These are phyloP conservation scores for Rhinichthys osculus DNA, from an alignment of 2,797 vertebrate genomes.

Conservation along the genomic window DNA sequence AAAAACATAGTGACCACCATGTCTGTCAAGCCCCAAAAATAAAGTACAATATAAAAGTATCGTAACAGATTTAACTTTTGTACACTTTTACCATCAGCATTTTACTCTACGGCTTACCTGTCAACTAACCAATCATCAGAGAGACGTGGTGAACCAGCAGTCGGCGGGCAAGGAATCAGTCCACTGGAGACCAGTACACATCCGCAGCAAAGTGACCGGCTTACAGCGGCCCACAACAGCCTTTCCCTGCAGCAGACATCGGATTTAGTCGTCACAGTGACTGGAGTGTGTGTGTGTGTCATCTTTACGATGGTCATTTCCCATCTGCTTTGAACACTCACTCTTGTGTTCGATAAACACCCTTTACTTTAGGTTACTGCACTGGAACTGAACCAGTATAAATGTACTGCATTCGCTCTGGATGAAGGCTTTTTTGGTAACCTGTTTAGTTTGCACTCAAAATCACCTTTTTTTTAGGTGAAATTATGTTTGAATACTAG, in stretches of 20 bases:
- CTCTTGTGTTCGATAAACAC: not conserved
- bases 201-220: constrained; percentile 56
- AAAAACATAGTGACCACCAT: not conserved
- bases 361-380: not conserved
- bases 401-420: not conserved
- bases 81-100: constrained; percentile 21
- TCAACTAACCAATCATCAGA: not conserved
- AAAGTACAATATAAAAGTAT: not conserved
- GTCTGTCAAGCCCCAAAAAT: not conserved
- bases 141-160: constrained; percentile 50
- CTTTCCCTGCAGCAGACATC: constrained; percentile 54
- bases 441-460: not conserved
- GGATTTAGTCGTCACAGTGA: constrained; percentile 70
- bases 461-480: not conserved
- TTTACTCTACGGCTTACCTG: not conserved
- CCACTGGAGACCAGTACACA: constrained; percentile 43
- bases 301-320: constrained; percentile 68
- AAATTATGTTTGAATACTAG: not conserved
- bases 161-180: constrained; percentile 38
- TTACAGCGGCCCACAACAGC: constrained; percentile 10
- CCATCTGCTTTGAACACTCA: constrained; percentile 68
- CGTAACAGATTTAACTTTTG: too few relatives aligned
- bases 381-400: not conserved
- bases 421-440: not conserved
- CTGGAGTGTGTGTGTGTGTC: constrained; percentile 71